Conservation (phyloP, 2,888 invertebrate genomes). For the Neria commutata region DNA sequence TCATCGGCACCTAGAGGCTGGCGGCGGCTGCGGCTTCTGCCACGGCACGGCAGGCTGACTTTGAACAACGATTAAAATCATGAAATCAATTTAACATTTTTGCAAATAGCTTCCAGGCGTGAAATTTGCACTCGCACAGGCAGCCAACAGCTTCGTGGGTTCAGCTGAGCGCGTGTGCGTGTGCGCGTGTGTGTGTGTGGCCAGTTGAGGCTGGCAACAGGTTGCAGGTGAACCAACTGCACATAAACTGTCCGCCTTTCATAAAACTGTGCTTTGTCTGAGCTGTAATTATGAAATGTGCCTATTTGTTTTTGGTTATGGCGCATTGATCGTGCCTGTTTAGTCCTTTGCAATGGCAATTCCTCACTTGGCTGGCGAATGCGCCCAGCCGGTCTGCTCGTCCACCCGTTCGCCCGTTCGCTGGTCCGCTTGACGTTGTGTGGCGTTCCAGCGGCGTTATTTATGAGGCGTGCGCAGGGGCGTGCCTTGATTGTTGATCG, state of each 20-base stretch:
- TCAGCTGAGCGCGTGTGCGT: constrained; percentile 4
- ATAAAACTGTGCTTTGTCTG: constrained; percentile 50
- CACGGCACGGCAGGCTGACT: constrained; percentile 30
- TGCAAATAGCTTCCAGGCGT: constrained; percentile 57
- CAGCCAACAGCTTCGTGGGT: constrained; percentile 13
- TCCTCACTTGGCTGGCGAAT: no score
- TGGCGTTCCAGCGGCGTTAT: constrained; percentile 38
- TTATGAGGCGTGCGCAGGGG: constrained; percentile 59
- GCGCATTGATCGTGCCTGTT: no score
- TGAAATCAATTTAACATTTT: constrained; percentile 41
- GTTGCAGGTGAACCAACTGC: constrained; percentile 58
- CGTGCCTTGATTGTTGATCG: constrained; percentile 56
- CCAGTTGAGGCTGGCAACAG: constrained; percentile 6
- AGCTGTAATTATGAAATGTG: constrained; percentile 51
- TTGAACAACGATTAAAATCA: constrained; percentile 43
- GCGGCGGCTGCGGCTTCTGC: not conserved
- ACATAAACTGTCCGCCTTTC: constrained; percentile 53
- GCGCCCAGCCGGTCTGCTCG: no score
- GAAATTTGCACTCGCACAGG: constrained; percentile 39
- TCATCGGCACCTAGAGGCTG: constrained; percentile 21
- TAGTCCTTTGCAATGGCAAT: no score
- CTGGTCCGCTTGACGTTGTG: not conserved
- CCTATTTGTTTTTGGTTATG: constrained; percentile 55
- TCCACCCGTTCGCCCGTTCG: no score
- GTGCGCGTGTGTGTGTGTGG: not conserved